These are phyloP conservation scores for Prionailurus viverrinus DNA, from an alignment of 2,113 vertebrate genomes.

Conservation along the genomic window DNA sequence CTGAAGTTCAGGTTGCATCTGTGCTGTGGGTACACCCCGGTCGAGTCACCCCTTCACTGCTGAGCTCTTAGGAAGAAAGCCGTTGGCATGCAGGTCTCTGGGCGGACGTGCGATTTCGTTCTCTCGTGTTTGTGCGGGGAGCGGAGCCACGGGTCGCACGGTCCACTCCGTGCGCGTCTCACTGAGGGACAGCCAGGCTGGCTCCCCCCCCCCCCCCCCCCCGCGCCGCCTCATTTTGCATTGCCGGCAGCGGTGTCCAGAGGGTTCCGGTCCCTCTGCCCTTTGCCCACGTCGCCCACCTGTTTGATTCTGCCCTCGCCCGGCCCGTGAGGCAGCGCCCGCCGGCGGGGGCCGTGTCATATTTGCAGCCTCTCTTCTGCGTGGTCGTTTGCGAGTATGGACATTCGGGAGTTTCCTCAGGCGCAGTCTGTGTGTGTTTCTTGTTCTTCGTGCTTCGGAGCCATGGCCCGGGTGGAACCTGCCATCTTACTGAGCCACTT, in stretches of 20 bases:
- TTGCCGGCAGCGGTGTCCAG: background rate
- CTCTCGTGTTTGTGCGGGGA: background rate
- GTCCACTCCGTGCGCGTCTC: background rate
- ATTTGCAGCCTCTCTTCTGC: background rate
- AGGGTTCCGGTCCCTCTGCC: background rate
- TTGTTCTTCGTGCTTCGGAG: background rate
- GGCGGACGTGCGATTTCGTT: accelerated
- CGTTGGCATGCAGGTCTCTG: accelerated
- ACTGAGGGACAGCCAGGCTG: accelerated
- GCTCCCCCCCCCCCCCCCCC: background rate
- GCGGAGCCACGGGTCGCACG: too few species aligned
- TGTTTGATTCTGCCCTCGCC: background rate
- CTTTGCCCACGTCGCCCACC: background rate
- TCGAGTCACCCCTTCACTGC: too few species aligned
- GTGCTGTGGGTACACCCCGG: too few species aligned
- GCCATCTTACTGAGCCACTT: background rate
- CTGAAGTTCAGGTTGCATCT: too few species aligned
- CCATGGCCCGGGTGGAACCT: background rate
- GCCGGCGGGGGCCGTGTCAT: background rate
- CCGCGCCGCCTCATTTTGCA: accelerated
- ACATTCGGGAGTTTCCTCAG: background rate
- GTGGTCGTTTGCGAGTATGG: background rate
- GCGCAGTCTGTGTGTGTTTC: background rate
- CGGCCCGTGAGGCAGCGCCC: background rate
- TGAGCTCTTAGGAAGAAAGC: background rate